These are phyloP conservation scores for Prolemur simus DNA, from an alignment of 2,113 vertebrate species.

Conservation along the genomic window DNA sequence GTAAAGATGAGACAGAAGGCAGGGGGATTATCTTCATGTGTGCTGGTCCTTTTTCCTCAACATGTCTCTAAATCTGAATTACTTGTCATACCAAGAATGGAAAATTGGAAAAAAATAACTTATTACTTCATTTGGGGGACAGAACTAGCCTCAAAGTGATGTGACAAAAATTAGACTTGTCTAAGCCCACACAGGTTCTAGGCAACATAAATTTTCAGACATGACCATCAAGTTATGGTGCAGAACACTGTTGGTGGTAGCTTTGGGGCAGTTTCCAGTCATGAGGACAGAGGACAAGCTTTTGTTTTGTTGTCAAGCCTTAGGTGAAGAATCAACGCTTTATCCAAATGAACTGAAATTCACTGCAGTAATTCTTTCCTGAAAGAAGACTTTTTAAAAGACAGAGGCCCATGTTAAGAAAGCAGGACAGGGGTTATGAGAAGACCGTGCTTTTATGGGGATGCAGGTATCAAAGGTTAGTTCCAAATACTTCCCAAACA, in stretches of 20 bases:
- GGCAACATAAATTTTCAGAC: background rate
- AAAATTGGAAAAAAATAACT: background rate
- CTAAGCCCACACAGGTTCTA: background rate
- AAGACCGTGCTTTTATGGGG: background rate
- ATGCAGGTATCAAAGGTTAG: background rate
- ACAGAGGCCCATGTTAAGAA: background rate
- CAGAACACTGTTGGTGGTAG: background rate
- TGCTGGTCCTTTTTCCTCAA: background rate
- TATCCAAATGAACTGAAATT: background rate
- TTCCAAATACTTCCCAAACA: background rate
- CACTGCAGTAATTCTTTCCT: background rate
- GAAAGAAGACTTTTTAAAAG: background rate
- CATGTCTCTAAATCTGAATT: background rate
- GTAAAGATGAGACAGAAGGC: background rate
- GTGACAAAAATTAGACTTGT: background rate
- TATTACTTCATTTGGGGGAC: background rate
- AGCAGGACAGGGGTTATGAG: background rate
- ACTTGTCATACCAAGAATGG: background rate
- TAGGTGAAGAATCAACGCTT: background rate
- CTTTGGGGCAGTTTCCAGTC: background rate
- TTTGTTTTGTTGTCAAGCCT: background rate
- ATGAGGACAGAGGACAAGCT: background rate
- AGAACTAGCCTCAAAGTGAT: background rate
- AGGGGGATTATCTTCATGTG: background rate
- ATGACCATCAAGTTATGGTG: background rate